A percentile compares a stretch with the other conserved stretches of the same genome.
These are phyloP conservation scores for Brachionus manjavacas DNA, from an alignment of 1,140 invertebrate species.

Conservation along the genomic window DNA sequence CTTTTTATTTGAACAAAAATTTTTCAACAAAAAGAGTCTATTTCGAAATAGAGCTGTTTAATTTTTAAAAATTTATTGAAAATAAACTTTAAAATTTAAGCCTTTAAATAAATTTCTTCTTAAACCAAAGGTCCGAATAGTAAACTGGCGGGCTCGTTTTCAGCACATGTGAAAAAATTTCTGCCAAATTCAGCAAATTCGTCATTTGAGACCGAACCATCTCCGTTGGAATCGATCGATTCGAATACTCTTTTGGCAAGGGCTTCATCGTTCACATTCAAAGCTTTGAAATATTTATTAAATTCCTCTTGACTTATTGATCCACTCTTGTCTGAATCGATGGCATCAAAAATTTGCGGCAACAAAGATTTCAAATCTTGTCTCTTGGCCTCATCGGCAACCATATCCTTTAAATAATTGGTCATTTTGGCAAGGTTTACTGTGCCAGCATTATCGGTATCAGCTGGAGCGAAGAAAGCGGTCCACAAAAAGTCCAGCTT, in stretches of 20 bases:
- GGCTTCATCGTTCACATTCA: conserved; percentile 11
- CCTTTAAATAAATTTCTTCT: not conserved
- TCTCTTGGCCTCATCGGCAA: not conserved
- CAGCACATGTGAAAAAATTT: conserved; percentile 10
- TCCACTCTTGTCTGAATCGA: conserved; percentile 17
- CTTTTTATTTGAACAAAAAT: too few relatives aligned
- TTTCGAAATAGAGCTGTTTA: too few relatives aligned
- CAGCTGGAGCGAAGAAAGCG: conserved; percentile 25
- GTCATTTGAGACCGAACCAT: not conserved
- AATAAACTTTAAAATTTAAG: not conserved
- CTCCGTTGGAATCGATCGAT: not conserved
- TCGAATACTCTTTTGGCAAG: not conserved
- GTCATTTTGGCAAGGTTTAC: not conserved
- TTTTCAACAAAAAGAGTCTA: too few relatives aligned
- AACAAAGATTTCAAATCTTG: not conserved
- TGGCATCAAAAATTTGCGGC: conserved; percentile 32
- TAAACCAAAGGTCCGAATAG: conserved; percentile 21
- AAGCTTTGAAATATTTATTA: conserved; percentile 27
- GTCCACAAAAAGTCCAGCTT: not conserved
- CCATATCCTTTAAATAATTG: not conserved
- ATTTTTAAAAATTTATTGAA: too few relatives aligned
- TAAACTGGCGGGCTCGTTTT: not conserved
- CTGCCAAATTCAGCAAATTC: conserved; percentile 30
- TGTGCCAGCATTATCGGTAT: not conserved
- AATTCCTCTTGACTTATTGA: not conserved